phyloP scores from a whole-genome alignment of 2,113 vertebrate genomes.

The Nyctereutes procyonoides region DNA sequence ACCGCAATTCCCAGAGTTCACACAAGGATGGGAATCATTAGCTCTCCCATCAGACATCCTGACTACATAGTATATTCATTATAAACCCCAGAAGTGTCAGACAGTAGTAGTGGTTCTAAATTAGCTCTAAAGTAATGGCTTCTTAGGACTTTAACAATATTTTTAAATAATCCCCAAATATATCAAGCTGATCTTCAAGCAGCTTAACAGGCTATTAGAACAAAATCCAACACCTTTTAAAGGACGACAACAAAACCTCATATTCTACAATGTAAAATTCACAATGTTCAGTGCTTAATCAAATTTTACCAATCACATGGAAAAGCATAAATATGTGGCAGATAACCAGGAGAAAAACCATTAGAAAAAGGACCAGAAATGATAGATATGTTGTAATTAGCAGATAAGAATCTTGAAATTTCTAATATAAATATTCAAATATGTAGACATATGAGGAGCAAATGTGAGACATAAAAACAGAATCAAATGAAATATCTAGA shows the following conservation, averaged over 20 bases:
- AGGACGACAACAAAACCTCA: background rate
- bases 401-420: background rate
- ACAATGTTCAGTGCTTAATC: background rate
- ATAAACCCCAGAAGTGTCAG: background rate
- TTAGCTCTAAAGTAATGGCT: background rate
- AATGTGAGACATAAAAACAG: background rate
- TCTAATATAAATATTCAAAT: constrained; percentile 33
- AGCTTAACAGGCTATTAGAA: background rate
- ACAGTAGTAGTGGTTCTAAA: background rate
- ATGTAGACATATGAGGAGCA: background rate
- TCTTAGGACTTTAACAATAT: background rate
- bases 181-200: background rate
- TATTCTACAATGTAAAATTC: background rate
- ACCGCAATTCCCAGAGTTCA: constrained; percentile 14
- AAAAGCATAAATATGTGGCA: background rate
- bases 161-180: constrained; percentile 43
- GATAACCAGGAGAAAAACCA: constrained; percentile 2
- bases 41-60: background rate
- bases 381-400: background rate
- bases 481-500: background rate
- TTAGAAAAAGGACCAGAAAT: background rate
- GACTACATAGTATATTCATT: background rate
- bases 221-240: background rate
- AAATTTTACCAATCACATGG: background rate
- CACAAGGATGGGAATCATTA: background rate